These are phyloP conservation scores for Agriopis leucophaearia DNA, from an alignment of 2,888 invertebrate species.

Conservation along the genomic window DNA sequence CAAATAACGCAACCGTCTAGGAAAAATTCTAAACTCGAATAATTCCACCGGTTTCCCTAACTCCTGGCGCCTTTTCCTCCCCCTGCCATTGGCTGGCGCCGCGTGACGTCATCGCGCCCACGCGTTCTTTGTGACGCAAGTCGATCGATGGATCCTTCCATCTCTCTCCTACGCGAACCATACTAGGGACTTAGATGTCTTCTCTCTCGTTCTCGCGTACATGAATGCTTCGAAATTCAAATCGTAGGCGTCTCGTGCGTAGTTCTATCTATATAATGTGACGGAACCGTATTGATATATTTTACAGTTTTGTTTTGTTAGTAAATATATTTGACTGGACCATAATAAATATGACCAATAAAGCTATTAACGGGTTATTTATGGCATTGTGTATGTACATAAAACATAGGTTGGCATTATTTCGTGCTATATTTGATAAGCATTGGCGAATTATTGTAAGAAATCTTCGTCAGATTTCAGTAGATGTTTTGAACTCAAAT, in stretches of 20 bases:
- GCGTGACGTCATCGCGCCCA: slow-evolving; percentile 85
- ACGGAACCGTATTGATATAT: slow-evolving; percentile 58
- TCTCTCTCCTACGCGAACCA: slow-evolving; percentile 56
- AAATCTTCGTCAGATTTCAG: too few relatives aligned
- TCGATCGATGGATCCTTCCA: slow-evolving; percentile 73
- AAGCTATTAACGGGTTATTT: slow-evolving; percentile 38
- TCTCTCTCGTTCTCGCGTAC: slow-evolving; percentile 65
- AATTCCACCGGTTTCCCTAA: slow-evolving; percentile 64
- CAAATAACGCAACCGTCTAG: slow-evolving; percentile 23
- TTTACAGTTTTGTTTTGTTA: slow-evolving; percentile 69
- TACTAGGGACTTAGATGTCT: slow-evolving; percentile 26
- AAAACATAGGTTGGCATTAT: too few relatives aligned
- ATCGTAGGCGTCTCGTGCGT: slow-evolving; percentile 82
- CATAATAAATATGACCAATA: slow-evolving; percentile 38
- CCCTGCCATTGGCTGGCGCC: slow-evolving; percentile 68
- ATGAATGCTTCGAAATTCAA: slow-evolving; percentile 78
- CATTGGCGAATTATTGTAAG: too few relatives aligned
- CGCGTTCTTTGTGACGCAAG: slow-evolving; percentile 82
- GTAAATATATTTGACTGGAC: slow-evolving; percentile 64
- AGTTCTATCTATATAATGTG: slow-evolving; percentile 57
- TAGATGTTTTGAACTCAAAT: too few relatives aligned
- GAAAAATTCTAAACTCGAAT: slow-evolving; percentile 31
- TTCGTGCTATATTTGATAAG: too few relatives aligned
- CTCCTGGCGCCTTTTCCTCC: slow-evolving; percentile 78
- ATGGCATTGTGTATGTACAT: slow-evolving; percentile 21